Evolutionary conservation across 2,113 vertebrate species (phyloP).

Genomic region (Thermophis baileyi): DNA sequence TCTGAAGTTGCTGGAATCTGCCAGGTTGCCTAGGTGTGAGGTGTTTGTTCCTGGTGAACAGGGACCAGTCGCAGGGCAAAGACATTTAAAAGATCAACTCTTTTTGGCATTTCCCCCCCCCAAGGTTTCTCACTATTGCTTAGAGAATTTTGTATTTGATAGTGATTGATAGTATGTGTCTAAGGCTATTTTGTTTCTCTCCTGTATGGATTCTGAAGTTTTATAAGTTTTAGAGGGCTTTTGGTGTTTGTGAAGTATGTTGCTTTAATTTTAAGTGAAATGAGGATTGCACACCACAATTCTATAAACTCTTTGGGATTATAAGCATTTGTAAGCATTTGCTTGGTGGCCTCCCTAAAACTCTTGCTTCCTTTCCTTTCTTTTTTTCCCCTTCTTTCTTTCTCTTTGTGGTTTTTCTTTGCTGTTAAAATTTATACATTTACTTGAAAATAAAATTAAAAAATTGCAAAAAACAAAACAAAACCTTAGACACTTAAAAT

Average conservation of each 20-base stretch:
- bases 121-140: background rate
- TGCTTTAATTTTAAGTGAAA: background rate
- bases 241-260: background rate
- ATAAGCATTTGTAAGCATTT: background rate
- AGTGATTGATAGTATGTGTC: background rate
- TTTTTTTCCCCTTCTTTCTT: background rate
- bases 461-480: background rate
- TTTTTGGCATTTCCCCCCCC: background rate
- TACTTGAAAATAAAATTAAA: background rate
- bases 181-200: background rate
- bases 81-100: background rate
- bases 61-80: background rate
- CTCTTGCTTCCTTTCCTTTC: background rate
- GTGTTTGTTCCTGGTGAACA: background rate
- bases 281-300: background rate
- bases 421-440: background rate
- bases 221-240: background rate
- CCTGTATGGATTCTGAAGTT: background rate
- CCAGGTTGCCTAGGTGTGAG: background rate
- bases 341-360: no score
- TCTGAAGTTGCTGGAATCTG: background rate
- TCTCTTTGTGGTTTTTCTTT: background rate
- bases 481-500: background rate
- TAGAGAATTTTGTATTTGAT: background rate
- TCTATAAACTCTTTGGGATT: background rate